A percentile compares a stretch with the other conserved stretches of the same genome.
Evolutionary conservation across 2,888 invertebrate species (phyloP).

Genomic region (Labia minor): DNA sequence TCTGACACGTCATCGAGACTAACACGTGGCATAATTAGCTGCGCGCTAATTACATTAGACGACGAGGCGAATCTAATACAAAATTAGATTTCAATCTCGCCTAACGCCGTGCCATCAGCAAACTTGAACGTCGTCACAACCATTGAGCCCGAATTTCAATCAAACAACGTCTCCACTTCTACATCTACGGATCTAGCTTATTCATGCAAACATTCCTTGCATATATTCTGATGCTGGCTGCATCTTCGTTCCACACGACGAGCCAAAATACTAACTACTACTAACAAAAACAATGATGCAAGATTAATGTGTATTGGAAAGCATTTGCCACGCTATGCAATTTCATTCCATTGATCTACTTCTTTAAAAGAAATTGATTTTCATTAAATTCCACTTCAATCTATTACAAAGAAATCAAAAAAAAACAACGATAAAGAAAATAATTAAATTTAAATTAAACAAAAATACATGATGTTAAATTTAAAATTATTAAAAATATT

Average conservation of each 20-base stretch:
- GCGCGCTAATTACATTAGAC: slow-evolving; percentile 4
- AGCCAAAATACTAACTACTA: too few relatives aligned
- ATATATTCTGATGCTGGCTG: neutral
- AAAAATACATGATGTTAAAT: too few relatives aligned
- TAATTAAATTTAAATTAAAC: too few relatives aligned
- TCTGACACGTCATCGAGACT: neutral
- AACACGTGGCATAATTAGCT: slow-evolving; percentile 13
- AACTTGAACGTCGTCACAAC: slow-evolving; percentile 6
- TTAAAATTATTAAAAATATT: too few relatives aligned
- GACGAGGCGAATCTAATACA: slow-evolving; percentile 13
- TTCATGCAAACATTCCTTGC: neutral
- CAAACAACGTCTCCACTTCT: neutral
- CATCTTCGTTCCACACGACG: neutral
- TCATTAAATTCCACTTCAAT: too few relatives aligned
- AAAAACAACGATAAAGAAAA: too few relatives aligned
- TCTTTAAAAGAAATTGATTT: too few relatives aligned
- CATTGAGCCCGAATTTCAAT: slow-evolving; percentile 13
- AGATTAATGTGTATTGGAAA: too few relatives aligned
- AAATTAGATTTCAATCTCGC: slow-evolving; percentile 5
- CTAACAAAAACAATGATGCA: too few relatives aligned
- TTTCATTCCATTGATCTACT: too few relatives aligned
- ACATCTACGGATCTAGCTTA: neutral
- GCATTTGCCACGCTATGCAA: too few relatives aligned
- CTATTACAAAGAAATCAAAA: too few relatives aligned
- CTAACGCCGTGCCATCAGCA: slow-evolving; percentile 13